Base-by-base conservation (phyloP, 2,797 vertebrate genomes). In the Xiphorhynchus erythropygius region DNA sequence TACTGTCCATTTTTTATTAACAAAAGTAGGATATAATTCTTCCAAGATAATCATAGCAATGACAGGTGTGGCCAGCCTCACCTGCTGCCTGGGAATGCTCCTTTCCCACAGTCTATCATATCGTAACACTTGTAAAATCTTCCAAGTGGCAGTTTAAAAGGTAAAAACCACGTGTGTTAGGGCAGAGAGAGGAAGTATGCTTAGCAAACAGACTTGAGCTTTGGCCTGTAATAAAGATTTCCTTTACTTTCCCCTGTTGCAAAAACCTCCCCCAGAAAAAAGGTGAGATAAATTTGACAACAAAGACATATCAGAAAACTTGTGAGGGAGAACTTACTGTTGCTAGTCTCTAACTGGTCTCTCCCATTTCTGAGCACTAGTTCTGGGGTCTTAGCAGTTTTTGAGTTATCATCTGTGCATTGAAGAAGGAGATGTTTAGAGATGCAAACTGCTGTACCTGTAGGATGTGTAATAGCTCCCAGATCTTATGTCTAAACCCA, bases 201-300 rank as follows among this genome's bases (percentile, higher is more conserved):
- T 91, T 46, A 33, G 59, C 62, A 75, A 89, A 71, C 42, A 84
- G 42, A 25, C 3, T 8, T 13, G 33, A 78, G 19, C 76, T 95
- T 78, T 88, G 79, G 21, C 55, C 69, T 69, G 18, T 21, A 63
- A 37, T 68, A 89, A 88, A 86, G 12, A 63, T n/a, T 81, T 85
- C 39, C 25, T 63, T 75, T 57, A 62, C 62, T 87, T 76, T 78
- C 35, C 8, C 13, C 18, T 2, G 1, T 73, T 50, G 37, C 59
- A 93, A n/a, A 88, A 91, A 81, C 22, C 19, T 85, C 46, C 18
- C 50, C 28, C 30, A 52, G 28, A 47, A 53, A 53, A 68, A 76
- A 76, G 17, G 18, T 37, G 27, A 89, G 78, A 42, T 33, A 55
- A 74, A 83, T 67, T 33, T 50, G n/a, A 60, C 47, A 64, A 46